Evolutionary conservation across 2,888 invertebrate genomes (phyloP), one percentile per base, ranked within the genome.

Genomic region (Andrena hattorfiana): DNA sequence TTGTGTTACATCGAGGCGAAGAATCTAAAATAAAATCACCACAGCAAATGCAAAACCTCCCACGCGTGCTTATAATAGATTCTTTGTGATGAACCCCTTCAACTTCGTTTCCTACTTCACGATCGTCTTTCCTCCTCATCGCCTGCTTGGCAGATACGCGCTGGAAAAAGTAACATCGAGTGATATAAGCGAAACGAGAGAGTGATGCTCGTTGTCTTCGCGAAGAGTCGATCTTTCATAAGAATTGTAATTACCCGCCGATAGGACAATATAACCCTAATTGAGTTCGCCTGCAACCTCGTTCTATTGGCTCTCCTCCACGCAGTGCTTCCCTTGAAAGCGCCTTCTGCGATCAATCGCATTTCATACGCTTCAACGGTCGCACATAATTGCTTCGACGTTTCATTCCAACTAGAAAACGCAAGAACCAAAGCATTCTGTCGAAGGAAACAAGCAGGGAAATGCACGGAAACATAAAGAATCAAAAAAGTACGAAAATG

Each of bases 121-220:
- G 49, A 23, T 54, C 67, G 42, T 16, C 42, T 16, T 80, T 84
- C 80, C 60, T 66, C 8, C 71, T 10, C 13, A 49, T 67, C 64
- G 68, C 70, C 54, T 75, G 85, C 63, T 26, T 10, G 35, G 69
- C 79, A 83, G 69, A 70, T 35, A 80, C 48, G 20, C 35, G 16
- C 8, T 16, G 63, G 73, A 80, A 81, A 69, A 77, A 59, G n/a
- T 8, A 54, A 54, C 20, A 20, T 20, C 28, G 28, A 64, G 54
- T 83, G 84, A 84, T 77, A 77, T 83, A 83, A 83, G 69, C 28
- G 26, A n/a, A 59, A 69, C 26, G 42, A 68, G 28, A 35, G 49
- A 59, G n/a, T 10, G 51, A 8, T 48, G 32, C n/a, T 83, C 59
- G 68, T 64, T 59, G 48, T 64, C 42, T 32, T 13, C 8, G 5